Evolutionary conservation across 2,113 vertebrate species (phyloP).

Genomic region (Corythoichthys intestinalis): DNA sequence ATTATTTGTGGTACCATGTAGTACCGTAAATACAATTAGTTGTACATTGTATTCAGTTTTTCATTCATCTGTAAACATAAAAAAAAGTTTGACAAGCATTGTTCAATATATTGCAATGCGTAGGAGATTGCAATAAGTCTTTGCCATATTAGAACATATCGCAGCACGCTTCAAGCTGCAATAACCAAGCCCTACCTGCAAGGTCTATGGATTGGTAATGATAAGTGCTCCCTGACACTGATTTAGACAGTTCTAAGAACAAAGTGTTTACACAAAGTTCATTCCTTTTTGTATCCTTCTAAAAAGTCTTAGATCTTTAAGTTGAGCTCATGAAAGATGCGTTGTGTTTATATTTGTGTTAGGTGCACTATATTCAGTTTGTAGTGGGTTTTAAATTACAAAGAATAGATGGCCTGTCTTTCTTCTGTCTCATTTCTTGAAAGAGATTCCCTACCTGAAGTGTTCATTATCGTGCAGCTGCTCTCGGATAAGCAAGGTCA

Average conservation of each 20-base stretch:
- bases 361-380: neutral
- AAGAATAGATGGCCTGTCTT: constrained; percentile 24
- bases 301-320: neutral
- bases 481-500: constrained; percentile 40
- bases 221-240: neutral
- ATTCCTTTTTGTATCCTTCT: neutral
- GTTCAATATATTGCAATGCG: too few species aligned
- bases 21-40: too few species aligned
- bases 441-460: constrained; percentile 10
- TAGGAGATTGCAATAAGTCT: too few species aligned
- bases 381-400: constrained; percentile 36
- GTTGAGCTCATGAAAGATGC: neutral
- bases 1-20: too few species aligned
- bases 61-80: too few species aligned
- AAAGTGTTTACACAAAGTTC: neutral
- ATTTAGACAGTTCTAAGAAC: neutral
- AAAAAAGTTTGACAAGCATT: too few species aligned
- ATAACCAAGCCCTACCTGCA: neutral
- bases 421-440: constrained; percentile 5
- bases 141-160: too few species aligned
- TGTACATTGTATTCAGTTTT: too few species aligned
- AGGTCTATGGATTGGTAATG: neutral
- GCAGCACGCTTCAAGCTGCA: neutral
- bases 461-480: constrained; percentile 14
- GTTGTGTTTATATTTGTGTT: neutral